A percentile compares a stretch with the other conserved stretches of the same genome.
Evolutionary conservation across 2,797 vertebrate species (phyloP).

Genomic region (Lutjanus argentimaculatus): DNA sequence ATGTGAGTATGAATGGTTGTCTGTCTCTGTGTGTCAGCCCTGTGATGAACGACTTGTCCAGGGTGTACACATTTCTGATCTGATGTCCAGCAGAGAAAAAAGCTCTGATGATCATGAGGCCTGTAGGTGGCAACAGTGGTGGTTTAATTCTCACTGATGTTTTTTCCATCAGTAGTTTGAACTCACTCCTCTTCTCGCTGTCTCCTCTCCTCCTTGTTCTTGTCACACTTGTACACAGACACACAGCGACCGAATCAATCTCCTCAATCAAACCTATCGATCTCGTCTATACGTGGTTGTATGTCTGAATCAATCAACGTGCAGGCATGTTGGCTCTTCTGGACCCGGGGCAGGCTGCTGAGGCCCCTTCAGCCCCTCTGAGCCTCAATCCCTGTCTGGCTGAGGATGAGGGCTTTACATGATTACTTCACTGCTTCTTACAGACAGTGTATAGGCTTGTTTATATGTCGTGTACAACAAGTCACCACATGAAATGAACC

Average conservation of each 20-base stretch:
- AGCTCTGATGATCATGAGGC: not conserved
- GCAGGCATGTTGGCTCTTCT: slow-evolving; percentile 4
- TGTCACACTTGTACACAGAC: slow-evolving; percentile 1
- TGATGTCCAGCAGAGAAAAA: not conserved
- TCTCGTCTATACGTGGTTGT: not conserved
- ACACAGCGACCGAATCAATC: slow-evolving; percentile 28
- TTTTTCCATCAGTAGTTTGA: not conserved
- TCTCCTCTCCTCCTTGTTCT: not conserved
- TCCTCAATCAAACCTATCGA: slow-evolving; percentile 36
- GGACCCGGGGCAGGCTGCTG: not conserved
- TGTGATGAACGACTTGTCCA: no score
- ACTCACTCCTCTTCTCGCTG: not conserved
- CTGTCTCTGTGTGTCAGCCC: no score
- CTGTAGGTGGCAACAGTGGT: slow-evolving; percentile 8
- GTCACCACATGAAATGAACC: slow-evolving; percentile 25
- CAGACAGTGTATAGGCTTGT: not conserved
- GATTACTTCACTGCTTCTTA: slow-evolving; percentile 42
- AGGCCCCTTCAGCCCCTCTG: slow-evolving; percentile 16
- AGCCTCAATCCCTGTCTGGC: slow-evolving; percentile 30
- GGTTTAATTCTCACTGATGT: not conserved
- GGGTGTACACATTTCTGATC: not conserved
- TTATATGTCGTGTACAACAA: slow-evolving; percentile 30
- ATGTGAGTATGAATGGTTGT: no score
- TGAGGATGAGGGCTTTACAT: slow-evolving; percentile 43
- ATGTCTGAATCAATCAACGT: slow-evolving; percentile 34